Conservation (phyloP, 2,888 invertebrate species). For the Stenodema calcarata region DNA sequence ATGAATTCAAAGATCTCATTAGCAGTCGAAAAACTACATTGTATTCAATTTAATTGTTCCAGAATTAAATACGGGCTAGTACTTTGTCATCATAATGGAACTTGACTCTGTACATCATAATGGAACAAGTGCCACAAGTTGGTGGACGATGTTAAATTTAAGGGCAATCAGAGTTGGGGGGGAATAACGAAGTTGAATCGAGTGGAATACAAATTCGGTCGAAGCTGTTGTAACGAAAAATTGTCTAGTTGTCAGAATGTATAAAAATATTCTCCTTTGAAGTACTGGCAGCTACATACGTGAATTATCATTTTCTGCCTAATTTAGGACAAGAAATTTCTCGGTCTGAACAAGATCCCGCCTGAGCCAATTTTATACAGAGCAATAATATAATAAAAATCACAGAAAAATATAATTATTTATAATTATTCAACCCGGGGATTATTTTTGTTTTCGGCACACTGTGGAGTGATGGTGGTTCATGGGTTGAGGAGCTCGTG, state of each 20-base stretch:
- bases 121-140: too few species aligned
- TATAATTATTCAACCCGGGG: not conserved
- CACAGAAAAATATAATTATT: conserved; percentile 22
- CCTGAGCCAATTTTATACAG: not conserved
- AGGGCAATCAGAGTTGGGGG: too few species aligned
- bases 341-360: not conserved
- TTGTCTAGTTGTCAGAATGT: not conserved
- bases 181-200: too few species aligned
- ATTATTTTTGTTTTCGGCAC: not conserved
- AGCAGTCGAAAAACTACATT: too few species aligned
- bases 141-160: too few species aligned
- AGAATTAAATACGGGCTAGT: too few species aligned
- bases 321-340: not conserved
- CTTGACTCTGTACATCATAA: too few species aligned
- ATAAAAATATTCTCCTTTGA: not conserved
- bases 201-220: too few species aligned
- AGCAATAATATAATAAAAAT: conserved; percentile 7
- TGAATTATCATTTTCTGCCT: not conserved
- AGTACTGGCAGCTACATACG: too few species aligned
- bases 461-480: not conserved
- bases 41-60: too few species aligned
- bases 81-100: too few species aligned
- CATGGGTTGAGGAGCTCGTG: conserved; percentile 71
- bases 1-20: too few species aligned
- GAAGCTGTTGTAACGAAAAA: not conserved